Base-by-base conservation (phyloP, 35 echinoderm and acorn worm genomes). In the Amphiura filiformis region DNA sequence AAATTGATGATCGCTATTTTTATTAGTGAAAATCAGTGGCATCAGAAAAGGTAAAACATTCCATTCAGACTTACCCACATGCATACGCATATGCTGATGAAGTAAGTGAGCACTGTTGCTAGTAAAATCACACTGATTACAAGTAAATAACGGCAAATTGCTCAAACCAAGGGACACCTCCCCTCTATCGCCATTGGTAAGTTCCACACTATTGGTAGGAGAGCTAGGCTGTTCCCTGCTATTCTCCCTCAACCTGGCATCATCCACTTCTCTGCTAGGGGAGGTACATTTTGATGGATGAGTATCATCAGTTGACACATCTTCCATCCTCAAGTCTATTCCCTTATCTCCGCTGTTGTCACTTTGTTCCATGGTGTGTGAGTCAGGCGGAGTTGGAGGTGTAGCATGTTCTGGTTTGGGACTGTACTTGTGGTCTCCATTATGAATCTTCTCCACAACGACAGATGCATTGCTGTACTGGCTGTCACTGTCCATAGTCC, bases 1-100 rank as follows among this genome's bases (percentile, higher is more conserved):
- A n/a, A n/a, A n/a, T n/a, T n/a, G n/a, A n/a, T n/a, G n/a, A n/a
- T n/a, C n/a, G n/a, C n/a, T n/a, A n/a, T n/a, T n/a, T n/a, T n/a
- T n/a, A n/a, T n/a, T n/a, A n/a, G n/a, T n/a, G n/a, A n/a, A n/a
- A n/a, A n/a, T n/a, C n/a, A n/a, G n/a, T n/a, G n/a, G n/a, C n/a
- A n/a, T n/a, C n/a, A n/a, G n/a, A n/a, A n/a, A n/a, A n/a, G n/a
- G n/a, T n/a, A n/a, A n/a, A n/a, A n/a, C n/a, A n/a, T n/a, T n/a
- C n/a, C n/a, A n/a, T n/a, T n/a, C n/a, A n/a, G 4, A 70, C 61
- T 70, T 70, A 70, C 61, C 61, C 4, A 70, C 26, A n/a, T 70
- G 61, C 61, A 70, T 70, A n/a, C 61, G 61, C 61, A 70, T 70
- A 70, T 70, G 61, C 28, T 70, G 61, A 70, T 70, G 61, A 2